phyloP scores from a whole-genome alignment of 35 echinoderm and acorn worm species.

The Anneissia japonica region DNA sequence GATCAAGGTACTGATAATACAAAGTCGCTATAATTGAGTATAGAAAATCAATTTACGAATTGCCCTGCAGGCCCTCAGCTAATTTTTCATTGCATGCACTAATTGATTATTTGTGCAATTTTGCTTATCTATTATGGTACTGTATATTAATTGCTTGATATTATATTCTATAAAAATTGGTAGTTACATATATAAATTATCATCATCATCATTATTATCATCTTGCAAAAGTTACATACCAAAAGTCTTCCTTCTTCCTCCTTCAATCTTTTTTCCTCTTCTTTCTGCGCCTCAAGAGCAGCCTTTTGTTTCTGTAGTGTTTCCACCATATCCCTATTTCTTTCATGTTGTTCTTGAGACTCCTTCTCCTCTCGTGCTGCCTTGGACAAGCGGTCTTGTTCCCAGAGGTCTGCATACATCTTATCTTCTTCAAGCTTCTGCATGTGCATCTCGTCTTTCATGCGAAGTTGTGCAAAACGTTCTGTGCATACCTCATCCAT shows the following conservation, averaged over 20 bases:
- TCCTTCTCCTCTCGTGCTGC: conserved; percentile 72
- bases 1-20: too few relatives aligned
- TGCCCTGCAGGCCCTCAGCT: too few relatives aligned
- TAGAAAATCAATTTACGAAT: too few relatives aligned
- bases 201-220: too few relatives aligned
- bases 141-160: too few relatives aligned
- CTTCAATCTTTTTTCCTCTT: conserved; percentile 83
- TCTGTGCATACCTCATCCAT: conserved; percentile 97
- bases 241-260: conserved; percentile 71
- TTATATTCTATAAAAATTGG: too few relatives aligned
- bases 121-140: too few relatives aligned
- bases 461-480: conserved; percentile 62
- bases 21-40: too few relatives aligned
- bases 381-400: conserved; percentile 79
- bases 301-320: conserved; percentile 79
- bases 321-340: conserved; percentile 82
- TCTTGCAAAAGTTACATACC: conserved; percentile 69
- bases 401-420: conserved; percentile 91
- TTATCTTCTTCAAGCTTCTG: conserved; percentile 43
- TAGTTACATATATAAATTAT: too few relatives aligned
- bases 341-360: conserved; percentile 47
- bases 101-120: too few relatives aligned
- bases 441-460: conserved; percentile 53
- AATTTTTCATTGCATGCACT: too few relatives aligned
- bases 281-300: conserved; percentile 70